Conservation (phyloP, 2,888 invertebrate genomes). For the Amiota minor region DNA sequence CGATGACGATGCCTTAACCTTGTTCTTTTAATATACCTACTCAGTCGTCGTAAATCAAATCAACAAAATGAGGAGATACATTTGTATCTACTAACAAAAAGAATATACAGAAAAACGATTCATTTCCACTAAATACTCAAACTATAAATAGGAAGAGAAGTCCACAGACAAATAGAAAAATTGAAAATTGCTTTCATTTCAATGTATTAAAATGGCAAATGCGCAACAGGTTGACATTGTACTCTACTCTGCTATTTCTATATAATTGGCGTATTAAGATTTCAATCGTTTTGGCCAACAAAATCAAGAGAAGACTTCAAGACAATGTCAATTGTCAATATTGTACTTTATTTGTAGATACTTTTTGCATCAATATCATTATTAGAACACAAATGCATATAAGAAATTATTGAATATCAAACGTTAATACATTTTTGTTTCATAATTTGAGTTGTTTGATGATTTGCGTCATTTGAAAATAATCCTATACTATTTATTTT, state of each 20-base stretch:
- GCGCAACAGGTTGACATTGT: constrained; percentile 17
- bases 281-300: neutral
- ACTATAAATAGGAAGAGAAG: constrained; percentile 9
- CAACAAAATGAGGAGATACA: neutral
- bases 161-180: neutral
- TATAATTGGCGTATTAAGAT: constrained; percentile 21
- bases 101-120: neutral
- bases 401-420: too few species aligned
- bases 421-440: too few species aligned
- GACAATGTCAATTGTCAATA: constrained; percentile 3
- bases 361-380: neutral
- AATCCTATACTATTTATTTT: too few species aligned
- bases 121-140: neutral
- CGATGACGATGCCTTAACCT: constrained; percentile 58
- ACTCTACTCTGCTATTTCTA: neutral
- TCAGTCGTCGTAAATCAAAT: neutral
- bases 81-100: neutral
- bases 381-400: too few species aligned
- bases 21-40: constrained; percentile 45
- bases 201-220: neutral
- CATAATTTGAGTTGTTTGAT: too few species aligned
- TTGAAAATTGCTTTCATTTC: neutral
- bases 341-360: neutral
- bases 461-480: too few species aligned
- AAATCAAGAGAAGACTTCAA: neutral